Conservation (phyloP, 2,797 vertebrate genomes). For the Micrastur ruficollis region DNA sequence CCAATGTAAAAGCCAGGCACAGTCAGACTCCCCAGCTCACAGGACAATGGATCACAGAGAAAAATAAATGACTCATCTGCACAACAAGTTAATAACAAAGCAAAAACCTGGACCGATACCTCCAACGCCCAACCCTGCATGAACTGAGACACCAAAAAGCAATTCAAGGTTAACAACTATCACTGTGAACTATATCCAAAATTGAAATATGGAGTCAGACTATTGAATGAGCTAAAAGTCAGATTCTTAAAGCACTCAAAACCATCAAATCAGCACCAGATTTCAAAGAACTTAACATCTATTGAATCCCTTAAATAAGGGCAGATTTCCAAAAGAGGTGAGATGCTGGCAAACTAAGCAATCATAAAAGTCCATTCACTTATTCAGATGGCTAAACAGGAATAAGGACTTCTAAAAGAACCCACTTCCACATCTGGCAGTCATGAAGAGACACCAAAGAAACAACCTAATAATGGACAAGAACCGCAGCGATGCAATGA, state of each 20-base stretch:
- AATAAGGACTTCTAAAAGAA: background rate
- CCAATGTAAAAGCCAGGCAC: background rate
- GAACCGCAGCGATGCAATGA: background rate
- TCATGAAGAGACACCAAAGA: background rate
- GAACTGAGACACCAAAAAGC: background rate
- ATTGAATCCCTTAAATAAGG: background rate
- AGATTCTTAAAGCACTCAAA: background rate
- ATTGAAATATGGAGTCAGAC: slow-evolving; percentile 12
- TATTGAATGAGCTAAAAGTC: background rate
- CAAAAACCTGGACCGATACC: background rate
- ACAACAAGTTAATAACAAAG: background rate
- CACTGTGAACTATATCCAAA: background rate
- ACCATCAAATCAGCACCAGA: background rate
- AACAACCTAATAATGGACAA: background rate
- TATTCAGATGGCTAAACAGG: background rate
- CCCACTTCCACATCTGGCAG: background rate
- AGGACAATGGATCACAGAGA: background rate
- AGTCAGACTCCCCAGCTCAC: background rate
- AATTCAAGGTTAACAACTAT: background rate
- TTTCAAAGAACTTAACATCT: background rate
- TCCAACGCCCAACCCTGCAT: background rate
- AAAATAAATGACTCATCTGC: background rate
- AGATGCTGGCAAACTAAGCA: background rate
- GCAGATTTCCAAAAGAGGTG: background rate
- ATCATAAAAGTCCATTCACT: background rate